phyloP scores from a whole-genome alignment of 2,797 vertebrate genomes.

The Salarias fasciatus region DNA sequence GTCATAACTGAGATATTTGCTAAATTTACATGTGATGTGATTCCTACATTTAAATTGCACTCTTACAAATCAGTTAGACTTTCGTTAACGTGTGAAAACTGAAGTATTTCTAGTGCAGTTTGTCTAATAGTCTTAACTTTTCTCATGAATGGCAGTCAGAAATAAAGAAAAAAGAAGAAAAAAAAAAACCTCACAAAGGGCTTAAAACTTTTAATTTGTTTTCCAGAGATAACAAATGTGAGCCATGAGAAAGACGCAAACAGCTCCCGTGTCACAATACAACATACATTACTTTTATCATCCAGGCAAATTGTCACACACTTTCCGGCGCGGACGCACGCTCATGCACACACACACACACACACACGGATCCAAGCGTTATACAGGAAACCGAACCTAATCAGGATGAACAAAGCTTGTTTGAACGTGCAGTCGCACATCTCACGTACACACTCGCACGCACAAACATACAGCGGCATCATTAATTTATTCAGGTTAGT shows the following conservation, averaged over 20 bases:
- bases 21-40: no score
- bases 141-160: no score
- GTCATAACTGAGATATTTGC: no score
- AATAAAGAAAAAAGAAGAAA: no score
- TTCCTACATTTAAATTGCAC: no score
- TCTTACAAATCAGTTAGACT: no score
- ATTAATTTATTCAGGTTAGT: constrained; percentile 82
- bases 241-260: constrained; percentile 47
- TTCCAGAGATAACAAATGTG: no score
- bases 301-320: constrained; percentile 22
- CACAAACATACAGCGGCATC: constrained; percentile 41
- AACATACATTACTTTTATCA: constrained; percentile 63
- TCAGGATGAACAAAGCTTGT: constrained; percentile 76
- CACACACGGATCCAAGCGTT: constrained; percentile 45
- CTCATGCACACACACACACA: constrained; percentile 16
- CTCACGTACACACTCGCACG: constrained; percentile 11
- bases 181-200: no score
- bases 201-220: no score
- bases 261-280: constrained; percentile 56
- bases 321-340: constrained; percentile 17
- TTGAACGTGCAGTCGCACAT: constrained; percentile 48
- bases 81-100: no score
- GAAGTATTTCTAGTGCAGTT: no score
- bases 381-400: constrained; percentile 62
- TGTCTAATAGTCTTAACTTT: no score